A percentile compares a stretch with the other conserved stretches of the same genome.
Conservation (phyloP, 2,113 vertebrate species). For the Ageneiosus marmoratus region DNA sequence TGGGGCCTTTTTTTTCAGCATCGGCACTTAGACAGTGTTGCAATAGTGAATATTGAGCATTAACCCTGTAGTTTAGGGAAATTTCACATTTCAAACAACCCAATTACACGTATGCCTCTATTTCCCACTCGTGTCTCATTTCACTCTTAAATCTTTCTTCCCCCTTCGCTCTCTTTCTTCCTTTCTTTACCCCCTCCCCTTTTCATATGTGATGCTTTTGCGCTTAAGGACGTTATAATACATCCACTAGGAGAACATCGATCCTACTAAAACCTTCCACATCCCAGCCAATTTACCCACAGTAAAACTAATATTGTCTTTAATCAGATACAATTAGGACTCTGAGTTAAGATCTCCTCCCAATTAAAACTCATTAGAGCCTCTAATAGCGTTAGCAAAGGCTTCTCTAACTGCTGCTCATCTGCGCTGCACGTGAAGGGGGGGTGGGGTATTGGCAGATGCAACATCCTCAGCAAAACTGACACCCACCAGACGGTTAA, state of each 20-base stretch:
- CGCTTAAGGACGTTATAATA: constrained; percentile 61
- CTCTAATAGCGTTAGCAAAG: constrained; percentile 72
- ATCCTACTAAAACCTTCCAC: constrained; percentile 57
- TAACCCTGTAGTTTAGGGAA: constrained; percentile 9
- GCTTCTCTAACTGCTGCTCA: constrained; percentile 67
- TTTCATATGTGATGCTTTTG: constrained; percentile 43
- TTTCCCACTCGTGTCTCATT: constrained; percentile 32
- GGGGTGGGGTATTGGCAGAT: constrained; percentile 28
- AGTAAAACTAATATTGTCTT: constrained; percentile 81
- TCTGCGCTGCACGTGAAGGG: constrained; percentile 49
- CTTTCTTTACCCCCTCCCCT: not conserved
- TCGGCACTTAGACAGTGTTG: not conserved
- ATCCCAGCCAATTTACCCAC: constrained; percentile 69
- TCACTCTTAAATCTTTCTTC: not conserved
- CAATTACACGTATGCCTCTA: constrained; percentile 11
- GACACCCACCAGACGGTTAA: constrained; percentile 46
- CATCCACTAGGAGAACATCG: constrained; percentile 71
- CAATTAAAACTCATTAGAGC: constrained; percentile 80
- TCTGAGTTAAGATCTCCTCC: constrained; percentile 78
- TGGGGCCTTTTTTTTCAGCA: not conserved
- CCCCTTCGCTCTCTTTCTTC: not conserved
- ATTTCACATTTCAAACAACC: constrained; percentile 24
- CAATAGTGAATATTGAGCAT: constrained; percentile 2
- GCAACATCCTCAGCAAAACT: constrained; percentile 10
- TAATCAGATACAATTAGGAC: constrained; percentile 82